Percentiles rank a stretch among this genome's conserved stretches.
These are phyloP conservation scores for Labrus mixtus DNA, from an alignment of 2,113 vertebrate species.

Conservation along the genomic window DNA sequence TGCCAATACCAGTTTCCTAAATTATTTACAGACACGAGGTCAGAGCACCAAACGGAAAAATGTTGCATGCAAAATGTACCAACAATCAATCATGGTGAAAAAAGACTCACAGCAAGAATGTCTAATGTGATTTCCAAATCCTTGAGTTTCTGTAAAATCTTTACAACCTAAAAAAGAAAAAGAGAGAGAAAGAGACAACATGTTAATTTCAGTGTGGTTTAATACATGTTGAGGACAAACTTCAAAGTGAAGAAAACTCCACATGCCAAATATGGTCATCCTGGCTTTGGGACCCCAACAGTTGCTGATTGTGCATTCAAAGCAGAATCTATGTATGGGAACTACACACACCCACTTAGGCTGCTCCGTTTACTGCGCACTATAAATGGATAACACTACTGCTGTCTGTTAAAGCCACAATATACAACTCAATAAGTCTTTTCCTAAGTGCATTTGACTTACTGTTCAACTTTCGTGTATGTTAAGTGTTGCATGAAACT, in stretches of 20 bases:
- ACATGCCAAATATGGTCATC: constrained; percentile 72
- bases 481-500: not conserved
- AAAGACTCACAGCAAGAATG: constrained; percentile 86
- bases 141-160: constrained; percentile 85
- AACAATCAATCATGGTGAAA: not conserved
- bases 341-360: constrained; percentile 52
- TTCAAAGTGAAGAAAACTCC: not conserved
- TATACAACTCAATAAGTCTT: not conserved
- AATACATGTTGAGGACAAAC: not conserved
- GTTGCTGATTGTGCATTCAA: constrained; percentile 79
- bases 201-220: not conserved
- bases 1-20: constrained; percentile 89
- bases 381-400: constrained; percentile 80
- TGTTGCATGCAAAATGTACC: not conserved
- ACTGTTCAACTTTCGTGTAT: not conserved
- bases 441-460: not conserved
- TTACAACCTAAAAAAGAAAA: constrained; percentile 84
- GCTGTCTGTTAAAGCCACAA: constrained; percentile 27
- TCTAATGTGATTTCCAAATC: constrained; percentile 87
- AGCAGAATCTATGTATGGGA: constrained; percentile 77
- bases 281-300: constrained; percentile 68
- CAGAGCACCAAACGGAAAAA: constrained; percentile 1
- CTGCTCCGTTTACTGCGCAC: constrained; percentile 70
- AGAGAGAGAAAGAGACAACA: constrained; percentile 13
- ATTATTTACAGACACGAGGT: not conserved